Base-by-base conservation (phyloP, 2,888 invertebrate genomes). In the Cryptocheilus praepositus region DNA sequence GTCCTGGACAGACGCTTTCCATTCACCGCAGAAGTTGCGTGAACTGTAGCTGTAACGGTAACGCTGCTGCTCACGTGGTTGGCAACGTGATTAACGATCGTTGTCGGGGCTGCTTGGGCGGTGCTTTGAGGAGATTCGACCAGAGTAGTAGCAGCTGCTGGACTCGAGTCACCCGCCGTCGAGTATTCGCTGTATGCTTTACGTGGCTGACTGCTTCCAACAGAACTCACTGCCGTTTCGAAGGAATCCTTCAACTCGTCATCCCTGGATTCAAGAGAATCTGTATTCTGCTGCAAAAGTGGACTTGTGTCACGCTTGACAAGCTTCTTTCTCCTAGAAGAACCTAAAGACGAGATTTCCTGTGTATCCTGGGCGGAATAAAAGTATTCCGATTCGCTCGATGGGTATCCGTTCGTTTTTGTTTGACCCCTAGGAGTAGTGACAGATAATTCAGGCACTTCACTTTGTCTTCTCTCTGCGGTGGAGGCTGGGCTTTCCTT, bases 171-270 rank as follows among this genome's bases (percentile, higher is more conserved):
- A 18, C 77, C 81, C 5, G 82, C 80, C 0, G 83, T 83, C 8
- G 88, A 84, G 28, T 88, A 86, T 18, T 87, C 86, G 71, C 75
- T 83, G 67, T 81, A 83, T 3, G 76, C 81, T 67, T 85, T 85
- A 43, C 77, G 81, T 18, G 76, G 83, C 58, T 89, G 89, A 45
- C 84, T 84, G 73, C 89, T 90, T 53, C 86, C 83, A 2, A 83
- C 81, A 61, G 89, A 83, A 79, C 85, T 91, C 52, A 90, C 88
- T 0, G 90, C 91, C 16, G 91, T 91, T 70, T 91, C 91, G 77
- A 91, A 91, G 0, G 91, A 91, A 73, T 91, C 91, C 74, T 90
- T 90, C 59, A 90, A 79, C 62, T 91, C 91, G 74, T 91, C 91
- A 69, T 91, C 91, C 18, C 89, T 86, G 0, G 91, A 91, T 80